Evolutionary conservation across 2,888 invertebrate species (phyloP), one percentile per base, ranked within the genome.

Genomic region (Limnephilus lunatus): DNA sequence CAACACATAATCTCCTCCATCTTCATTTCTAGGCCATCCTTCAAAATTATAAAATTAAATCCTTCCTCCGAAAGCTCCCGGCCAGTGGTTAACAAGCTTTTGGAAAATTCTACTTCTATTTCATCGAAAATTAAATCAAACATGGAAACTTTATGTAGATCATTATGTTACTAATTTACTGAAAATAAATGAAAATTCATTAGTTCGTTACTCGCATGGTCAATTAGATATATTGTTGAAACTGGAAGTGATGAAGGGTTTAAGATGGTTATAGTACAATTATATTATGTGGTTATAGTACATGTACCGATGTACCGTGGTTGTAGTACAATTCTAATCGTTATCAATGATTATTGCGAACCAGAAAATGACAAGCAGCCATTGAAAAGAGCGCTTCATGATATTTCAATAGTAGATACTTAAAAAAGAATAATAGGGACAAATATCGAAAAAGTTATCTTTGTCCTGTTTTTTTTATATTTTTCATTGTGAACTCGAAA

Each of bases 41-140:
- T 44, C 44, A 44, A n/a, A 86, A 86, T 86, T n/a, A 11, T 86
- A 86, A 48, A 44, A 86, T 83, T 86, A n/a, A 48, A 86, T 86
- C 48, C 86, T 83, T 83, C 25, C 30, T 9, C 25, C 0, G 1
- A 53, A 53, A 19, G 68, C 25, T 68, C 5, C 25, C 5, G 68
- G 25, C 7, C 68, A 68, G 68, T 68, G 68, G 68, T 68, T 68
- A 68, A 25, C 7, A 68, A 68, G 25, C 68, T n/a, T n/a, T 68
- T 68, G 9, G 68, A n/a, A 68, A 68, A 9, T 9, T n/a, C 9
- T n/a, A 68, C 68, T 68, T 25, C 25, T 9, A n/a, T 68, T 9
- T 25, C 68, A 68, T 5, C 2, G 25, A n/a, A 25, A 68, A 68
- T 25, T 68, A 68, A 68, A 68, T 68, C 1, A 68, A 53, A 53